Conservation (phyloP, 2,888 invertebrate species). For the Plebejus anna region DNA sequence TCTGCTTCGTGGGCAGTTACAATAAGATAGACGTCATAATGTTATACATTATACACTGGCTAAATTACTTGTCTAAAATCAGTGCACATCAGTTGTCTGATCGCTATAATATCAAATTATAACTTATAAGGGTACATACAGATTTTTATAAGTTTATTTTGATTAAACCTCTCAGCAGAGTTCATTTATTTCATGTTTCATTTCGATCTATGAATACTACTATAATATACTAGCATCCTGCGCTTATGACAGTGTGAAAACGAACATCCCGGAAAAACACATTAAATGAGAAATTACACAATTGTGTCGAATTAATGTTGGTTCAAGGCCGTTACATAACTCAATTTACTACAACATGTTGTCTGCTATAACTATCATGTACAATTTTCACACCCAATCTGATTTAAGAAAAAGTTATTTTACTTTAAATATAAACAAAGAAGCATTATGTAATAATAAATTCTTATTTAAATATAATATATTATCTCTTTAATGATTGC, state of each 20-base stretch:
- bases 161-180: too few relatives aligned
- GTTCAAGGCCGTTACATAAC: background rate
- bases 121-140: too few relatives aligned
- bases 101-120: too few relatives aligned
- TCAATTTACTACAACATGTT: background rate
- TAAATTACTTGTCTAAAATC: too few relatives aligned
- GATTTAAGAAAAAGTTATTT: background rate
- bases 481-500: too few relatives aligned
- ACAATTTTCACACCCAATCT: background rate
- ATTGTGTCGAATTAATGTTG: background rate
- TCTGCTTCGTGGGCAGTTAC: too few relatives aligned
- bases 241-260: background rate
- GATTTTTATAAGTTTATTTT: too few relatives aligned
- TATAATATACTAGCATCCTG: background rate
- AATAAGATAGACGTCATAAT: too few relatives aligned
- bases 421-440: background rate
- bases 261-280: conserved; percentile 5
- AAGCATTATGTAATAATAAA: too few relatives aligned
- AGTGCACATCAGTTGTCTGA: too few relatives aligned
- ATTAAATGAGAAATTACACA: conserved; percentile 2
- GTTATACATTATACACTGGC: too few relatives aligned
- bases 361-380: background rate
- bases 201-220: background rate
- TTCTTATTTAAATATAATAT: too few relatives aligned
- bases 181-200: background rate